A percentile compares a stretch with the other conserved stretches of the same genome.
These are phyloP conservation scores for Charaxes varanes DNA, from an alignment of 1,140 invertebrate species.

Conservation along the genomic window DNA sequence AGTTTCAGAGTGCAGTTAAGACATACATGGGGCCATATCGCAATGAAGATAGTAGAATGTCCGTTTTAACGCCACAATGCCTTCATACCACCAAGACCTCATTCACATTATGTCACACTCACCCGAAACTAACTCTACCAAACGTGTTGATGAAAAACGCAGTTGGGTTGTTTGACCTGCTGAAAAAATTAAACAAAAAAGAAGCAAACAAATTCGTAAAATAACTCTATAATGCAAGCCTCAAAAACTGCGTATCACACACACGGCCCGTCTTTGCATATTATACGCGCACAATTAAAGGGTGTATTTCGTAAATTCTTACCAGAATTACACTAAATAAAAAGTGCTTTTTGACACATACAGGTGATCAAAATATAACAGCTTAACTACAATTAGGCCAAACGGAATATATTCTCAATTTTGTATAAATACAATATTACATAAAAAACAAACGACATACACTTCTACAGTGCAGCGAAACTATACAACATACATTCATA, in stretches of 20 bases:
- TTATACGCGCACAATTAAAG: constrained; percentile 4
- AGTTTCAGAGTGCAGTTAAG: constrained; percentile 69
- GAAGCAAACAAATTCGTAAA: constrained; percentile 57
- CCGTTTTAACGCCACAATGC: constrained; percentile 67
- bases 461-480: constrained; percentile 5
- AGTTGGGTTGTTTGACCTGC: constrained; percentile 80
- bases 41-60: constrained; percentile 53
- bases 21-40: constrained; percentile 53
- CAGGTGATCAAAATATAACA: constrained; percentile 6
- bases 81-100: constrained; percentile 66
- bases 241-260: constrained; percentile 40
- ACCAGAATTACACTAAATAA: constrained; percentile 5
- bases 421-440: no score
- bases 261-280: constrained; percentile 19
- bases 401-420: no score
- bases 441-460: neutral
- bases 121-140: constrained; percentile 81
- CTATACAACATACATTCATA: constrained; percentile 6
- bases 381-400: no score
- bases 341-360: constrained; percentile 2
- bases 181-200: constrained; percentile 77
- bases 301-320: no score
- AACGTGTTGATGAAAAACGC: constrained; percentile 82
- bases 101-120: constrained; percentile 76
- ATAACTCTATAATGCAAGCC: constrained; percentile 60